Evolutionary conservation across 2,113 vertebrate species (phyloP).

Genomic region (Xiphorhynchus elegans): DNA sequence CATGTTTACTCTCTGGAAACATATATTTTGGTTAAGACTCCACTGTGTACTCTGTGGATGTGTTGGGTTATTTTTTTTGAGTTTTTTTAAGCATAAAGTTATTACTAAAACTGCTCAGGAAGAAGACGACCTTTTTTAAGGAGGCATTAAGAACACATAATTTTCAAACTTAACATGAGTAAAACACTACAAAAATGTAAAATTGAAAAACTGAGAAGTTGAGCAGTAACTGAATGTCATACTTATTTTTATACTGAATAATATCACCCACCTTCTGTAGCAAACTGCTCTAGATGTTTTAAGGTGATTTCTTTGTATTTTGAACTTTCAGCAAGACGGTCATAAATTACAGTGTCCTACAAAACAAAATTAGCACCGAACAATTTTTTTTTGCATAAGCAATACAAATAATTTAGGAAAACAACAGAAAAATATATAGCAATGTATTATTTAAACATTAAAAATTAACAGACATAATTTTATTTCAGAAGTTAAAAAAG

Average conservation of each 20-base stretch:
- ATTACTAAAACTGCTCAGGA: background rate
- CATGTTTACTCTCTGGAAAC: background rate
- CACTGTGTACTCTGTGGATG: background rate
- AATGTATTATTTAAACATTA: background rate
- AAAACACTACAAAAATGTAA: background rate
- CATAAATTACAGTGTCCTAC: slow-evolving; percentile 97
- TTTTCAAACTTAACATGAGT: background rate
- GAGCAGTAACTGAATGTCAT: background rate
- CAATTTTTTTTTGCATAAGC: background rate
- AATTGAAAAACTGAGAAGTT: background rate
- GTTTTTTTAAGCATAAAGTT: background rate
- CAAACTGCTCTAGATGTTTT: slow-evolving; percentile 98
- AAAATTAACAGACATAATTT: background rate
- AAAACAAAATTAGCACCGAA: slow-evolving; percentile 38
- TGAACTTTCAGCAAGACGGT: slow-evolving; percentile 94
- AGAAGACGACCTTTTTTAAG: background rate
- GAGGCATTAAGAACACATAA: background rate
- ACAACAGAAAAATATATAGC: background rate
- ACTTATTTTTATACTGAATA: background rate
- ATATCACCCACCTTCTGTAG: slow-evolving; percentile 88
- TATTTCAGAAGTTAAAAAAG: background rate
- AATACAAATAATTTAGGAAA: background rate
- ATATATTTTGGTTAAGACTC: background rate
- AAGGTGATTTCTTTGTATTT: slow-evolving; percentile 98
- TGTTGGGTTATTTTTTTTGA: background rate